Evolutionary conservation across 1,140 invertebrate species (phyloP), one percentile per base, ranked within the genome.

Genomic region (Papilio dardanus): DNA sequence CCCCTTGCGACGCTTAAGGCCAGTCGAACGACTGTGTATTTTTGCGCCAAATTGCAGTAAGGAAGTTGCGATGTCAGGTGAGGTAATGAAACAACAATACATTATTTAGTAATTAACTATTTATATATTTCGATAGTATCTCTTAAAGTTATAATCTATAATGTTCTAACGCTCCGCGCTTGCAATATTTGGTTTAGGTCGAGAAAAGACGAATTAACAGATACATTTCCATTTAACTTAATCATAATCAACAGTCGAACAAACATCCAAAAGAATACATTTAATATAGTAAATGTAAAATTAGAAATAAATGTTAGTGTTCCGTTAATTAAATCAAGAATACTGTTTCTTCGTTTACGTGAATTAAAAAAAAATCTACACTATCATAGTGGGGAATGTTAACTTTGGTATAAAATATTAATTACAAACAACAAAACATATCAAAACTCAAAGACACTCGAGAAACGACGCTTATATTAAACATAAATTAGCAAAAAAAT

Each of bases 381-480:
- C 89, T 93, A 92, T 91, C 89, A 58, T 91, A 91, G 88, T 92
- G 87, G 89, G 91, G 91, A 93, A 93, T 93, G 91, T 93, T 91
- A 92, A 92, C 91, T 93, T 93, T 93, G 91, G 91, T 90, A 93
- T 93, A 93, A 92, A 93, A 93, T 93, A 92, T 91, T 91, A 92
- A 90, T 91, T 89, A 90, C 89, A 87, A 92, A 89, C 87, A 93
- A 93, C 91, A 93, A 90, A 93, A 92, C 87, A 86, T 91, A 89
- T 84, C 88, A 83, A 90, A 92, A 92, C 84, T 86, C 87, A 91
- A 88, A 90, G 84, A 90, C 86, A 91, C 82, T 88, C 88, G 78
- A 81, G 83, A 88, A 90, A 89, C 86, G 82, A 87, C 76, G 79
- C 90, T 92, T 91, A 92, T 73, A 86, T 88, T 84, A 91, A 90